Evolutionary conservation across 2,113 vertebrate species (phyloP).

Genomic region (Plestiodon gilberti): DNA sequence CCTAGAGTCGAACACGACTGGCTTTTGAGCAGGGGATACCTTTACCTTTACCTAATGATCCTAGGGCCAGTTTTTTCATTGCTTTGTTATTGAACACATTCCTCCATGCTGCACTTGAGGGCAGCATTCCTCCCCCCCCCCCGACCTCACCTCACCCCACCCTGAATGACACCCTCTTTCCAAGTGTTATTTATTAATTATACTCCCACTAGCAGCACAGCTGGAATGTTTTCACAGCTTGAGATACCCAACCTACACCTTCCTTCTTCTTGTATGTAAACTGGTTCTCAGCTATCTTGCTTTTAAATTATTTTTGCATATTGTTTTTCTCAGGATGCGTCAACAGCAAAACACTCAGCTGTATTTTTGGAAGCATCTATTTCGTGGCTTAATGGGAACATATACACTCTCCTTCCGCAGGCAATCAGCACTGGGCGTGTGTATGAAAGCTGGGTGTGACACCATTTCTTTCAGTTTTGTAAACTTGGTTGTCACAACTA

Average conservation of each 20-base stretch:
- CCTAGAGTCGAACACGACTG: no score
- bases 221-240: background rate
- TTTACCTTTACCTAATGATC: no score
- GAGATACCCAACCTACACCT: background rate
- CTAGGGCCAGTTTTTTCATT: background rate
- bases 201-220: constrained; percentile 6
- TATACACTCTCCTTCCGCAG: background rate
- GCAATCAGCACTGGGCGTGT: background rate
- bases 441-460: background rate
- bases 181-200: constrained; percentile 44
- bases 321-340: background rate
- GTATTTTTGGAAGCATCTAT: background rate
- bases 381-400: background rate
- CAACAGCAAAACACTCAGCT: background rate
- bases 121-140: background rate
- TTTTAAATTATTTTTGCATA: background rate
- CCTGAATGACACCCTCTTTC: fast-evolving
- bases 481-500: background rate
- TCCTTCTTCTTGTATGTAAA: background rate
- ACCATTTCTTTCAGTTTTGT: background rate
- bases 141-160: background rate
- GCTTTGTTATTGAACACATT: background rate
- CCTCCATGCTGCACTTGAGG: background rate
- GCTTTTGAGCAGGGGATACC: no score
- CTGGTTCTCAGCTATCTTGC: fast-evolving